A percentile compares a stretch with the other conserved stretches of the same genome.
These are phyloP conservation scores for Blastobasis adustella DNA, from an alignment of 2,888 invertebrate species.

Conservation along the genomic window DNA sequence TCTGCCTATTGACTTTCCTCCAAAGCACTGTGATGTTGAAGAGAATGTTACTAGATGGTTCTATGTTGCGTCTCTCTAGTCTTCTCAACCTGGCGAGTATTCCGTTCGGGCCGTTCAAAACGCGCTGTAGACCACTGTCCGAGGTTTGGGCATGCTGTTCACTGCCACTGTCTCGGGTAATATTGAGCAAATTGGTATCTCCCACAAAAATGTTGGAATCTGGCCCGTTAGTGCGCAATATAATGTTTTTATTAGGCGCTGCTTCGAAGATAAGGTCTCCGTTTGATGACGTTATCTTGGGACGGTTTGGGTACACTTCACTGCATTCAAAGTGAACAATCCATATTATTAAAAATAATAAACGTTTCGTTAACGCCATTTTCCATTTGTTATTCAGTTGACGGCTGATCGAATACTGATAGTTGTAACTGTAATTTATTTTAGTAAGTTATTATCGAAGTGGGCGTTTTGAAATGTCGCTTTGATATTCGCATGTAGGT, in stretches of 20 bases:
- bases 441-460: too few species aligned
- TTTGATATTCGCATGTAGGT: too few species aligned
- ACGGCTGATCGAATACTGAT: too few species aligned
- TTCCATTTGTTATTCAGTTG: too few species aligned
- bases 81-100: constrained; percentile 38
- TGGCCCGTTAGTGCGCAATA: constrained; percentile 79
- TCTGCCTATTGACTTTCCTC: constrained; percentile 39
- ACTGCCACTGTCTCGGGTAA: constrained; percentile 28
- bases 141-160: constrained; percentile 16
- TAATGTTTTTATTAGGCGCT: constrained; percentile 85
- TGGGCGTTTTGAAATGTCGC: too few species aligned
- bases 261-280: constrained; percentile 89
- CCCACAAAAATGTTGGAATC: constrained; percentile 82
- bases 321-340: constrained; percentile 31
- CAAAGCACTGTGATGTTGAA: constrained; percentile 35
- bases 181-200: constrained; percentile 76
- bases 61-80: constrained; percentile 32
- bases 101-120: constrained; percentile 25
- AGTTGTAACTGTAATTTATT: too few species aligned
- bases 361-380: too few species aligned
- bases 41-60: constrained; percentile 21
- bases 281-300: constrained; percentile 72
- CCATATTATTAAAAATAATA: constrained; percentile 28
- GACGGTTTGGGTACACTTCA: constrained; percentile 78
- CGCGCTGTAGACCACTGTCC: constrained; percentile 12